phyloP scores from a whole-genome alignment of 1,140 invertebrate species.

The Periplaneta americana region DNA sequence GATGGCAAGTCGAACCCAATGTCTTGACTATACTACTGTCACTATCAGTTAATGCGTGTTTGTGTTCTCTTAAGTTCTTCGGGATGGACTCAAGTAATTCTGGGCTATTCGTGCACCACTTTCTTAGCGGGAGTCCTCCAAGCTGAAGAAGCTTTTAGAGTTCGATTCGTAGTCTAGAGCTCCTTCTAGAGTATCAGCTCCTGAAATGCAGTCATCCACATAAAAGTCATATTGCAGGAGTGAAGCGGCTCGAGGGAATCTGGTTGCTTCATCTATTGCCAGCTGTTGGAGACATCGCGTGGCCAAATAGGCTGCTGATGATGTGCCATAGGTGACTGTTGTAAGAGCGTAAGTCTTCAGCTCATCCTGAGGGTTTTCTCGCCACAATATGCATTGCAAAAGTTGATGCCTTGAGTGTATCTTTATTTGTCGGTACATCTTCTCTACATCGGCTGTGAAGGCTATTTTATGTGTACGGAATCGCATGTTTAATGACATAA shows the following conservation, averaged over 20 bases:
- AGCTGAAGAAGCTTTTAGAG: not conserved
- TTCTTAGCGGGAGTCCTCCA: constrained; percentile 22
- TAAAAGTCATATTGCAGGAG: constrained; percentile 33
- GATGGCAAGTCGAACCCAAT: constrained; percentile 20
- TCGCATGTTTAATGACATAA: constrained; percentile 3
- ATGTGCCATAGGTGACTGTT: constrained; percentile 34
- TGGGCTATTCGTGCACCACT: constrained; percentile 12
- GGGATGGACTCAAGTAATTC: constrained; percentile 10
- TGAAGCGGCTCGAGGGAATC: constrained; percentile 24
- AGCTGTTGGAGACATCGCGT: constrained; percentile 30
- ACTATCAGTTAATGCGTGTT: not conserved
- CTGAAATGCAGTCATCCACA: constrained; percentile 40
- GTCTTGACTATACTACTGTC: constrained; percentile 14
- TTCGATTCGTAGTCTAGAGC: constrained; percentile 19
- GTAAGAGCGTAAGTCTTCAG: constrained; percentile 27
- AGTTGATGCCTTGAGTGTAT: not conserved
- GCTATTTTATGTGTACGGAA: constrained; percentile 15
- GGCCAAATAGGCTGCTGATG: constrained; percentile 31
- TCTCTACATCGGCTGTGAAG: constrained; percentile 22
- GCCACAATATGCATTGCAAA: constrained; percentile 26
- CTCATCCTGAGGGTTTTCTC: constrained; percentile 12
- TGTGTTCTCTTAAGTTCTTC: constrained; percentile 6
- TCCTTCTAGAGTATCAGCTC: constrained; percentile 22
- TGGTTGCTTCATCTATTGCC: constrained; percentile 23
- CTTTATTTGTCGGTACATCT: constrained; percentile 20